These are phyloP conservation scores for Malacoraja senta DNA, from an alignment of 2,797 vertebrate genomes.

Conservation along the genomic window DNA sequence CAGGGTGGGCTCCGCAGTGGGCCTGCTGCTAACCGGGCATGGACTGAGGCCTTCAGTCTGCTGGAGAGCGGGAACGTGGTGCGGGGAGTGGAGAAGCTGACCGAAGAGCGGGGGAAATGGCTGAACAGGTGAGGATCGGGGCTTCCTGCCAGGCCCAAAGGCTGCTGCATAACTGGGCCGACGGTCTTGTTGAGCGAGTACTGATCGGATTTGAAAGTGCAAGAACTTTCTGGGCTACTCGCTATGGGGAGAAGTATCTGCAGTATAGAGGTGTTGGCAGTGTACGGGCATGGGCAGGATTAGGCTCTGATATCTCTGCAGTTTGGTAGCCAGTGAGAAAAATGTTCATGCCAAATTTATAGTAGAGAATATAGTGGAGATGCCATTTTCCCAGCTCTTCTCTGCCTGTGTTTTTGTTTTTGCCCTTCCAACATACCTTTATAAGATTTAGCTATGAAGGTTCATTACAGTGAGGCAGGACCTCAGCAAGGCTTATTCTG, in stretches of 20 bases:
- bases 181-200: background rate
- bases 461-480: background rate
- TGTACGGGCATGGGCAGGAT: background rate
- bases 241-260: background rate
- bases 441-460: background rate
- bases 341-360: background rate
- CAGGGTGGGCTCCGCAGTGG: conserved; percentile 81
- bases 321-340: background rate
- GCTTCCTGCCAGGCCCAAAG: background rate
- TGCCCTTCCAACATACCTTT: background rate
- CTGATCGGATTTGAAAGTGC: background rate
- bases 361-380: too few relatives aligned
- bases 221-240: too few relatives aligned
- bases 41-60: conserved; percentile 64
- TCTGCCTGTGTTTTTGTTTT: background rate
- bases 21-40: conserved; percentile 79
- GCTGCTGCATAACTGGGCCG: background rate
- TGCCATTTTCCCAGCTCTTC: background rate
- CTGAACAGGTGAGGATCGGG: conserved; percentile 65
- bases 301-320: background rate
- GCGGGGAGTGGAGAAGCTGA: conserved; percentile 63
- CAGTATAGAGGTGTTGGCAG: background rate
- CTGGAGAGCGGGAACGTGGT: conserved; percentile 67
- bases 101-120: conserved; percentile 70
- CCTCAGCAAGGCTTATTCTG: background rate